Evolutionary conservation across 2,888 invertebrate species (phyloP).

Genomic region (Tholera decimalis): DNA sequence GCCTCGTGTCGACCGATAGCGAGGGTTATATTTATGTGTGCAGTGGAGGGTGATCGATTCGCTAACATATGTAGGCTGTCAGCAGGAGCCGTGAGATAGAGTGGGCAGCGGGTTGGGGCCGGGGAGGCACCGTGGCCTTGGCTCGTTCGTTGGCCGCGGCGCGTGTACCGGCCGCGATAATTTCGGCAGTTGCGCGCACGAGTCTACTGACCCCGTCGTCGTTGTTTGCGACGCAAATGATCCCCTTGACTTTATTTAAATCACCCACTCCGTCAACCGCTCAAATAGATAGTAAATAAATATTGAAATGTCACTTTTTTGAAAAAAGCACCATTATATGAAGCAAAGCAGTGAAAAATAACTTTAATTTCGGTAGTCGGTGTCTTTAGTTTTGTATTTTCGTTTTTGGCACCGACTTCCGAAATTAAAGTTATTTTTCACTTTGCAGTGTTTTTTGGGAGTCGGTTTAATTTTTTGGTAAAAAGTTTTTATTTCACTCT

Average conservation of each 20-base stretch:
- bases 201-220: conserved; percentile 89
- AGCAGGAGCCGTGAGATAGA: conserved; percentile 61
- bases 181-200: conserved; percentile 87
- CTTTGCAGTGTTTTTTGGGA: too few species aligned
- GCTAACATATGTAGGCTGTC: conserved; percentile 56
- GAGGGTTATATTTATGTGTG: conserved; percentile 49
- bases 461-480: too few species aligned
- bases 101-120: conserved; percentile 65
- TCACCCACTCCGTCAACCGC: conserved; percentile 75
- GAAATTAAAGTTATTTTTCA: too few species aligned
- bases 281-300: conserved; percentile 63
- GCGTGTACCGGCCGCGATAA: conserved; percentile 88
- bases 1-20: conserved; percentile 41
- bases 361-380: too few species aligned
- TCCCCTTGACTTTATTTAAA: conserved; percentile 91
- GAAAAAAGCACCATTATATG: conserved; percentile 15
- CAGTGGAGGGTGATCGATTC: conserved; percentile 55
- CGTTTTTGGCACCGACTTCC: too few species aligned
- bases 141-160: conserved; percentile 87
- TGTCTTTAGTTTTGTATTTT: too few species aligned
- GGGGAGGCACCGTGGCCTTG: conserved; percentile 84
- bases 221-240: conserved; percentile 89
- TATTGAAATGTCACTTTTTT: conserved; percentile 44
- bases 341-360: conserved; percentile 1
- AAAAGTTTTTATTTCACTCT: too few species aligned